Evolutionary conservation across 2,888 invertebrate species (phyloP), one percentile per base, ranked within the genome.

Genomic region (Mimumesa dahlbomi): DNA sequence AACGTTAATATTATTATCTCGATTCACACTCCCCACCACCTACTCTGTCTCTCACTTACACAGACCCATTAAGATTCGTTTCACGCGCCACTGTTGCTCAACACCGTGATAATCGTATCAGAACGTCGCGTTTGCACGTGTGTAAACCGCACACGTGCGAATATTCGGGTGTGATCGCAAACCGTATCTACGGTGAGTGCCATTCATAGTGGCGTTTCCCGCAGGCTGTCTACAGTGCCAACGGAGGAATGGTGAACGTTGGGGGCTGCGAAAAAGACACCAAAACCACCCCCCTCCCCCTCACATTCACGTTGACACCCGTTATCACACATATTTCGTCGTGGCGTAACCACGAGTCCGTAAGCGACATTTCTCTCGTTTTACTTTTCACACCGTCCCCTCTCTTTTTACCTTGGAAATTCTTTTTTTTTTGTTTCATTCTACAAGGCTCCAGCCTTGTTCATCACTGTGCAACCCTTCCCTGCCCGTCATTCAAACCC

Each of bases 191-290:
- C 70, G 54, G 49, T 48, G 56, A 65, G 63, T 69, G 49, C 58
- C 74, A 73, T 77, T 82, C 75, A 75, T 64, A 56, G 29, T 38
- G 67, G 11, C 19, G 63, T 42, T 58, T 67, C 65, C 59, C 73
- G 52, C 52, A 57, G 61, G 53, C 58, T n/a, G n/a, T n/a, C n/a
- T n/a, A 46, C 46, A 38, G n/a, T 38, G 46, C 42, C 56, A 59
- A 25, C 25, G 45, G 31, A 56, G 25, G 53, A 65, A 50, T 59
- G 54, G 46, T 52, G 61, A n/a, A 70, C 57, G 63, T 54, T 50
- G 73, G 49, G 3, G 58, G 65, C 76, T 48, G 64, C 53, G 75
- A 75, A 78, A 81, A 75, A 69, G 61, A 61, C 70, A 71, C 59
- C 67, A 59, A n/a, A n/a, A 40, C 50, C 38, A 42, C 43, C 52